Evolutionary conservation across 2,888 invertebrate genomes (phyloP), one percentile per base, ranked within the genome.

Genomic region (Hermodice carunculata): DNA sequence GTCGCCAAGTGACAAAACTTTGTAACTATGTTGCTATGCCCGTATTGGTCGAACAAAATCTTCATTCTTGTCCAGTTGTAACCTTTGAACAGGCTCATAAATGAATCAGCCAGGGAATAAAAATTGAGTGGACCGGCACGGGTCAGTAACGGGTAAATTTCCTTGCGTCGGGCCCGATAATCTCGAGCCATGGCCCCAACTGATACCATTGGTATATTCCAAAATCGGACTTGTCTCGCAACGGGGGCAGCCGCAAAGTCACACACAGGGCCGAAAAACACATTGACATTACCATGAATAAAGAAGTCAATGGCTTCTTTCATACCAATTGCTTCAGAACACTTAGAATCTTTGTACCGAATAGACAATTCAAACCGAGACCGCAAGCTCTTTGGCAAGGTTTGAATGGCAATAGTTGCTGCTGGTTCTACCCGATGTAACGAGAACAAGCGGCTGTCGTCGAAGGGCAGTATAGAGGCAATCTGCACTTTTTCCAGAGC

Each of bases 181-280:
- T 94, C 94, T 76, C 89, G 91, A 0, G 92, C 91, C 66, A 93
- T 91, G 0, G 93, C 95, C 0, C 94, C 94, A 0, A 93, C 92
- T 0, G 94, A 93, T 57, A 95, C 88, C 17, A 94, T 85, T 0
- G 95, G 94, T 0, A 90, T 91, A 8, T 85, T 78, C 83, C 86
- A 87, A 82, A 92, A 94, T 85, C 93, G 94, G 29, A 91, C 90
- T 66, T 93, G 90, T 44, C 95, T 89, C 11, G 91, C 93, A 29
- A 94, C 92, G 5, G 92, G 91, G 19, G 95, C 95, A 0, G 66
- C 71, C 3, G 71, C 70, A 37, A 73, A 76, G 44, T 78, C 78
- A 42, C 76, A 78, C 14, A 70, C 66, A 6, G 76, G 63, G 3
- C 63, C 63, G 29, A 63, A 57, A 22, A 63, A 51, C 14, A 48